Evolutionary conservation across 30 jellyfish, hydroid and myxozoan genomes (phyloP).

Genomic region (Chrysaora quinquecirrha): DNA sequence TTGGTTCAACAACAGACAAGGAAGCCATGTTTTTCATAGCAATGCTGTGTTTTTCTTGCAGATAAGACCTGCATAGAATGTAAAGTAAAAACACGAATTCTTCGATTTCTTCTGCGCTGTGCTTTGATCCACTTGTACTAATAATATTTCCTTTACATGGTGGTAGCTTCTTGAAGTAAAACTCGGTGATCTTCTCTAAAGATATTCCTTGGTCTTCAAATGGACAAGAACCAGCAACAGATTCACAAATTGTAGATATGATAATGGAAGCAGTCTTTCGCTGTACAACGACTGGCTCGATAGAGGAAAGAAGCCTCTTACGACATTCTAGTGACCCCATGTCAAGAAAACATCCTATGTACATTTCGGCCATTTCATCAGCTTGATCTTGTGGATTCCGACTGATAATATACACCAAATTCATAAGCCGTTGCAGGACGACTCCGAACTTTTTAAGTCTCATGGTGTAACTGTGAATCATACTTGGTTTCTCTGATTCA

Average conservation of each 20-base stretch:
- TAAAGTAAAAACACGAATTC: conserved; percentile 23
- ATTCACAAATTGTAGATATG: conserved; percentile 37
- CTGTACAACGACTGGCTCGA: conserved; percentile 33
- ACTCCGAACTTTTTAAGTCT: background rate
- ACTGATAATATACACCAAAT: conserved; percentile 10
- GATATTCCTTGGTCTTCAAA: background rate
- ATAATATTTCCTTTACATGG: background rate
- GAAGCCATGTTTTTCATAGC: background rate
- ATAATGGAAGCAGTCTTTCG: conserved; percentile 33
- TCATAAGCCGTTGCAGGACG: conserved; percentile 36
- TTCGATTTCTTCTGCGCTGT: conserved; percentile 21
- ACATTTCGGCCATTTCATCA: conserved; percentile 31
- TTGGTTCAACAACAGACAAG: conserved; percentile 4
- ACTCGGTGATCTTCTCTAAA: conserved; percentile 19
- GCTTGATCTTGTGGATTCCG: conserved; percentile 20
- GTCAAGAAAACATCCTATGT: conserved; percentile 17
- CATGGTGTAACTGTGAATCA: background rate
- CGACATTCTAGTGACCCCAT: conserved; percentile 30
- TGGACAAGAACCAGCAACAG: background rate
- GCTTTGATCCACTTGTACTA: background rate
- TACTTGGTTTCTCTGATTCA: background rate
- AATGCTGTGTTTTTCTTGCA: background rate
- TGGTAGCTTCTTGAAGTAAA: conserved; percentile 24
- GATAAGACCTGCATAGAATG: conserved; percentile 35
- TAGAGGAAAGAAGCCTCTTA: conserved; percentile 27